Evolutionary conservation across 2,888 invertebrate genomes (phyloP).

Genomic region (Caenorhabditis sp.): DNA sequence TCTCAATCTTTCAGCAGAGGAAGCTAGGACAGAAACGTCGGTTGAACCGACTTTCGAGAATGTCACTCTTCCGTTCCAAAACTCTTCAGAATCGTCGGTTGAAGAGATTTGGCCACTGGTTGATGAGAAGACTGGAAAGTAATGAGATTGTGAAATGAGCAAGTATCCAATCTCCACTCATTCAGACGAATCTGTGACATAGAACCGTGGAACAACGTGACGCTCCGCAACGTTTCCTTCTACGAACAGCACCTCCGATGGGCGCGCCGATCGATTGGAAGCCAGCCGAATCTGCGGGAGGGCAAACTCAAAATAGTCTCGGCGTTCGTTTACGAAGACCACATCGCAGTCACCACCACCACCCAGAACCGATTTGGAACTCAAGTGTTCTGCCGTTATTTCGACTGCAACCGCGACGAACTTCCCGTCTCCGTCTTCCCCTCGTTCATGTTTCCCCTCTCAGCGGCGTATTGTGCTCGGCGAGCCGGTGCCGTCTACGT

Average conservation of each 20-base stretch:
- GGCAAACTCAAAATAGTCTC: neutral
- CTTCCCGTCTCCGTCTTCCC: neutral
- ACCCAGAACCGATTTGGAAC: conserved; percentile 8
- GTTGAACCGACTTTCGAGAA: no score
- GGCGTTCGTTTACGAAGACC: conserved; percentile 4
- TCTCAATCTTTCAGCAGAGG: neutral
- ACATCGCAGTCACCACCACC: conserved; percentile 5
- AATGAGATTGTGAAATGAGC: no score
- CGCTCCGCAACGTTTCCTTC: neutral
- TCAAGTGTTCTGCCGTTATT: conserved; percentile 5
- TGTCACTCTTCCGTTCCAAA: neutral
- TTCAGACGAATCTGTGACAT: conserved; percentile 8
- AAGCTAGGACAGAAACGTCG: no score
- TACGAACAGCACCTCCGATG: conserved; percentile 9
- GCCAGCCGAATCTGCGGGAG: neutral
- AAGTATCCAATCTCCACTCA: neutral
- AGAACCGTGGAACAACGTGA: conserved; percentile 5
- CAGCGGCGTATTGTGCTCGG: neutral
- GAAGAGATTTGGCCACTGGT: neutral
- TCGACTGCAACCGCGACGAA: neutral
- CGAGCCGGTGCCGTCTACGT: conserved; percentile 9
- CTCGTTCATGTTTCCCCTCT: neutral
- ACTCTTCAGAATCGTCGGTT: neutral
- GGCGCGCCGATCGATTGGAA: conserved; percentile 2
- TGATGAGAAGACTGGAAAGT: neutral